Evolutionary conservation across 2,797 vertebrate genomes (phyloP).

Genomic region (Limosa lapponica): DNA sequence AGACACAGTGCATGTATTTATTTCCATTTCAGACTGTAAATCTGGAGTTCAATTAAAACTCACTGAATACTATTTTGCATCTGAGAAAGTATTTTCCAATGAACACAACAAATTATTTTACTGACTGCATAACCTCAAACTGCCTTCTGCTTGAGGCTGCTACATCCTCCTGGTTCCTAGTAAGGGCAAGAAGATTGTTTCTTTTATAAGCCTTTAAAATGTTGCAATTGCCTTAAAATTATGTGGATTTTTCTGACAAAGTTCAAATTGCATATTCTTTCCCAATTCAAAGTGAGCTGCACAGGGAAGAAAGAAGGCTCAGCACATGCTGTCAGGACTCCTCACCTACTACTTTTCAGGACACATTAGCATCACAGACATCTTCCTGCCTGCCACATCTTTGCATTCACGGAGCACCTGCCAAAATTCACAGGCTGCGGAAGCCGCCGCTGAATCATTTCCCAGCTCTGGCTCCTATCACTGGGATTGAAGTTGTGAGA

Average conservation of each 20-base stretch:
- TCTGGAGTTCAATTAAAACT: conserved; percentile 6
- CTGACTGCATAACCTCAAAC: neutral
- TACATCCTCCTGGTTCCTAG: neutral
- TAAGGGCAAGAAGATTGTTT: neutral
- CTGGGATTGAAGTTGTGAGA: conserved; percentile 17
- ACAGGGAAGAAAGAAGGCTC: neutral
- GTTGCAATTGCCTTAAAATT: neutral
- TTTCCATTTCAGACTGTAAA: neutral
- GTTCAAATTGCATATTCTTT: neutral
- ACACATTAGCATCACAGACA: neutral
- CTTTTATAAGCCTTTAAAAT: neutral
- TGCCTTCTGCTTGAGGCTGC: neutral
- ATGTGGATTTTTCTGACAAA: neutral
- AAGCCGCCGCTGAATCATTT: conserved; percentile 2
- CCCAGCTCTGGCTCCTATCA: conserved; percentile 35
- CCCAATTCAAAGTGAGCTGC: neutral
- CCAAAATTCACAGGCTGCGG: conserved; percentile 17
- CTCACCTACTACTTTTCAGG: neutral
- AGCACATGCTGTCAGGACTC: neutral
- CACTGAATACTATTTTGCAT: neutral
- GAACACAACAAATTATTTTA: neutral
- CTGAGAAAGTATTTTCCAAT: neutral
- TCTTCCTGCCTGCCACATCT: conserved; percentile 1
- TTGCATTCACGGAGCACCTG: neutral
- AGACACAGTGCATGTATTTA: neutral